Evolutionary conservation across 2,113 vertebrate species (phyloP).

Genomic region (Podarcis cretensis): DNA sequence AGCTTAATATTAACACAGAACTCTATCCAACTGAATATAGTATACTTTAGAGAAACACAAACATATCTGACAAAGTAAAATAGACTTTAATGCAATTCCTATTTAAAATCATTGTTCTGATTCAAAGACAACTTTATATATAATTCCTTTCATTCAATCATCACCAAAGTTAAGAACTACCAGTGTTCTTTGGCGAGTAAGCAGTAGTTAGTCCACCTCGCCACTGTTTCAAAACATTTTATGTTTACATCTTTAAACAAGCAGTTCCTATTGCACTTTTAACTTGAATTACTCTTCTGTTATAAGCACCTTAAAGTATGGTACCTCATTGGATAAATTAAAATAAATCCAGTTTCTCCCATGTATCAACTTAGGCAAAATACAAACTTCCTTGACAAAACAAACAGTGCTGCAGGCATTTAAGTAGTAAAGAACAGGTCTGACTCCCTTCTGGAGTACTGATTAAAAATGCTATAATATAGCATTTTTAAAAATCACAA

Average conservation of each 20-base stretch:
- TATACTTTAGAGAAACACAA: conserved; percentile 43
- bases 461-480: conserved; percentile 60
- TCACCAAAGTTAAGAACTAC: conserved; percentile 66
- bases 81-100: conserved; percentile 77
- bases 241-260: conserved; percentile 68
- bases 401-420: conserved; percentile 69
- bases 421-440: conserved; percentile 70
- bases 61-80: conserved; percentile 74
- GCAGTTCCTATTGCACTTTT: conserved; percentile 79
- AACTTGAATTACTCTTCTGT: conserved; percentile 68
- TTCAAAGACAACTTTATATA: conserved; percentile 68
- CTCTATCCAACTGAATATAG: neutral
- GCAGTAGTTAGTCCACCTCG: conserved; percentile 69
- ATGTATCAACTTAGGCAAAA: conserved; percentile 68
- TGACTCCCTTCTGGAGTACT: conserved; percentile 50
- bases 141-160: conserved; percentile 65
- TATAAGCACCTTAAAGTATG: conserved; percentile 75
- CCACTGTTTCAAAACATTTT: conserved; percentile 61
- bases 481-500: conserved; percentile 55
- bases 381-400: conserved; percentile 64
- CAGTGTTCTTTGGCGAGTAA: conserved; percentile 73
- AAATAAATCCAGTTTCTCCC: conserved; percentile 74
- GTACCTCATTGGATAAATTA: conserved; percentile 82
- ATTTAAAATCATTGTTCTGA: conserved; percentile 72
- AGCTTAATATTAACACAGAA: neutral